phyloP scores from a whole-genome alignment of 2,888 invertebrate species.

The Xiphydria camelus region DNA sequence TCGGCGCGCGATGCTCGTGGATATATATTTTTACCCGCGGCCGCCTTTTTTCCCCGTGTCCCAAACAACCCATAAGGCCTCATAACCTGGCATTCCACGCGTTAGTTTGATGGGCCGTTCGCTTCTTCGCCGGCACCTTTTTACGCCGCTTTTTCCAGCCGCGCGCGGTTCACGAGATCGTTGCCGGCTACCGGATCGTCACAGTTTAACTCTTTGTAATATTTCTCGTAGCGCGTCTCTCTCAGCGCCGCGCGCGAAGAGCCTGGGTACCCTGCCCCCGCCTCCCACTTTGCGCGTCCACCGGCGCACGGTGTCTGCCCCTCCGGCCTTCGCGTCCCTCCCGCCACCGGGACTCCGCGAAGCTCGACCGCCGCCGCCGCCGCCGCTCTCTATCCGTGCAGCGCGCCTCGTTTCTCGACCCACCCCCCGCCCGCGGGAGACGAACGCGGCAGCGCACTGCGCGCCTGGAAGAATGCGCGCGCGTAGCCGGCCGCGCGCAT shows the following conservation, averaged over 20 bases:
- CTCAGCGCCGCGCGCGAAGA: not conserved
- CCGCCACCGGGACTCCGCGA: not conserved
- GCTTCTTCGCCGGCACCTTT: conserved; percentile 27
- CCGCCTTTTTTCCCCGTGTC: not conserved
- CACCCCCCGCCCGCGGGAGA: conserved; percentile 31
- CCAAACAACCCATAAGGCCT: conserved; percentile 11
- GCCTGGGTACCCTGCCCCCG: not conserved
- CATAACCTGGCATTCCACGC: conserved; percentile 21
- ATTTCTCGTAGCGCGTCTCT: conserved; percentile 31
- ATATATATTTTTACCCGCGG: not conserved
- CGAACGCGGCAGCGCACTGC: too few species aligned
- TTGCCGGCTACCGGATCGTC: conserved; percentile 30
- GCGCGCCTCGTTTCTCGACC: too few species aligned
- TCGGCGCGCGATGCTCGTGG: conserved; percentile 1
- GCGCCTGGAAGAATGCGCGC: conserved; percentile 17
- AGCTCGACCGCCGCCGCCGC: too few species aligned
- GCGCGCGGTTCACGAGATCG: conserved; percentile 30
- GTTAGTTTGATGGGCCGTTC: conserved; percentile 28
- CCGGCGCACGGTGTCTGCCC: not conserved
- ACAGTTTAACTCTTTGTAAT: conserved; percentile 39
- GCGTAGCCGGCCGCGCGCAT: conserved; percentile 32
- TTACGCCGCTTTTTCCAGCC: conserved; percentile 34
- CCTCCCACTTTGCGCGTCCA: not conserved
- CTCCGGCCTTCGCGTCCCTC: not conserved
- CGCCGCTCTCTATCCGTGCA: too few species aligned